A percentile compares a stretch with the other conserved stretches of the same genome.
Conservation (phyloP, 2,888 invertebrate species). For the Agrochola macilenta region DNA sequence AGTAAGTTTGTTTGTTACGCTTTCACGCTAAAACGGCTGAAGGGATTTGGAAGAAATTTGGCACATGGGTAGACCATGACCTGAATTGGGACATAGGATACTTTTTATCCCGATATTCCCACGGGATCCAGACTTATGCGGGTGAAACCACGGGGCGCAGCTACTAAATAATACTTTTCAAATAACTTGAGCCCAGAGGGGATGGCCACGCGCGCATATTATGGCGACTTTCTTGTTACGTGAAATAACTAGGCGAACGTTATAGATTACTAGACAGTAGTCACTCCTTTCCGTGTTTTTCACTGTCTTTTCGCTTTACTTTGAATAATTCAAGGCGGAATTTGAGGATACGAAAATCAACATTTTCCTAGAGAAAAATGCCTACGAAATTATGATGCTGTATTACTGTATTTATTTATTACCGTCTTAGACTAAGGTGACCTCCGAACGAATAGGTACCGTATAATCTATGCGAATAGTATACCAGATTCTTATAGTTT, state of each 20-base stretch:
- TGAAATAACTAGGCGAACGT: not conserved
- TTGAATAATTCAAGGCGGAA: not conserved
- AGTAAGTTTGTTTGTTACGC: too few species aligned
- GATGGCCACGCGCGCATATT: not conserved
- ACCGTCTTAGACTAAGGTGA: not conserved
- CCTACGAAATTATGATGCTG: not conserved
- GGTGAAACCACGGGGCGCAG: too few species aligned
- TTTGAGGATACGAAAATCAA: not conserved
- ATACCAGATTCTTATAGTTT: constrained; percentile 7
- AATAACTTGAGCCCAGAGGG: not conserved
- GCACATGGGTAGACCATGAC: too few species aligned
- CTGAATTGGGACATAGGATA: too few species aligned
- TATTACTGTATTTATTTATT: not conserved
- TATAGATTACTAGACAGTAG: not conserved
- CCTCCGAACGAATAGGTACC: too few species aligned
- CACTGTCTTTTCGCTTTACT: constrained; percentile 4
- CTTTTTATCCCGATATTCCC: too few species aligned
- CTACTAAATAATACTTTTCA: not conserved
- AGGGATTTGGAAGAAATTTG: too few species aligned
- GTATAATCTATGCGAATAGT: not conserved
- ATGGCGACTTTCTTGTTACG: constrained; percentile 7
- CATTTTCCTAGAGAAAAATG: not conserved
- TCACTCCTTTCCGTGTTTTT: not conserved
- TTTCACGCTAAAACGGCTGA: too few species aligned
- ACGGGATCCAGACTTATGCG: too few species aligned